Evolutionary conservation across 2,888 invertebrate genomes (phyloP), one percentile per base, ranked within the genome.

Genomic region (Aphelenchoides bicaudatus): DNA sequence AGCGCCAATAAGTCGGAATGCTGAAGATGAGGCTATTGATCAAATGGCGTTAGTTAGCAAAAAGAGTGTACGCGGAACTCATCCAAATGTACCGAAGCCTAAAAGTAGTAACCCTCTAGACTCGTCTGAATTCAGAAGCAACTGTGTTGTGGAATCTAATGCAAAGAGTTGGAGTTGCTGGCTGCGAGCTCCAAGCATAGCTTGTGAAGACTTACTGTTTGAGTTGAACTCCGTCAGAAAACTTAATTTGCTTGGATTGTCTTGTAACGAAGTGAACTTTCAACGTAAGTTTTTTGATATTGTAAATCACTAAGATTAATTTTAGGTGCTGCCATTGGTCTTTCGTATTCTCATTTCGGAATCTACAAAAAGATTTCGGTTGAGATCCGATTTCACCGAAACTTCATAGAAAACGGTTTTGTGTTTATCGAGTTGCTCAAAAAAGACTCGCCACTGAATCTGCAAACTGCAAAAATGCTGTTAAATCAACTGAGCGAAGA

Each of bases 1-100:
- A 13, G 55, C 49, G 1, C 66, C 66, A 13, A 68, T 68, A 29
- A 58, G 52, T 16, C 66, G 68, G 43, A 51, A 66, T 2, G 63
- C 60, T 19, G 58, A 34, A 6, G 66, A 66, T 43, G 54, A 68
- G 37, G 60, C 48, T 19, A 39, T 38, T n/a, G 61, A 61, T 39
- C 29, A 48, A n/a, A 27, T 55, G 30, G 29, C 56, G n/a, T 27
- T 39, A 3, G 25, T 27, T 16, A 25, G 10, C 43, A n/a, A 10
- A 21, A n/a, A 25, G 8, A n/a, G 16, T 8, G 23, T 19, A 19
- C 21, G 8, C 10, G 43, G 23, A 10, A n/a, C 10, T 8, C 43
- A n/a, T n/a, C n/a, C n/a, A n/a, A n/a, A n/a, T n/a, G n/a, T n/a
- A n/a, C n/a, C n/a, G n/a, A n/a, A n/a, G n/a, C n/a, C n/a, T n/a